phyloP scores from a whole-genome alignment of 2,888 invertebrate genomes.

The Thysanoteuthis rhombus region DNA sequence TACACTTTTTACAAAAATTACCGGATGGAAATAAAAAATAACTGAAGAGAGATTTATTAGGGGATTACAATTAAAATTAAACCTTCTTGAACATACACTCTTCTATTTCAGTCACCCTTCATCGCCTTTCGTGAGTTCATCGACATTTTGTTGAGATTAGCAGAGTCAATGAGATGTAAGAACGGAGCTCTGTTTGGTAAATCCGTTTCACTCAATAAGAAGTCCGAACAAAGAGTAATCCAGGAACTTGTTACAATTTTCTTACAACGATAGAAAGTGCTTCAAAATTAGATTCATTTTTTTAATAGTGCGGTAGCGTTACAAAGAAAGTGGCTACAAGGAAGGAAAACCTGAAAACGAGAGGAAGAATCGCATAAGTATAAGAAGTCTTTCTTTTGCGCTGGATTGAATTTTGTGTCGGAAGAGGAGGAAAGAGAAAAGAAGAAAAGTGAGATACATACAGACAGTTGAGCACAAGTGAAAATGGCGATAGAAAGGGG shows the following conservation, averaged over 20 bases:
- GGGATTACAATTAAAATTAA: no score
- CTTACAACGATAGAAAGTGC: neutral
- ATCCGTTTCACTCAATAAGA: no score
- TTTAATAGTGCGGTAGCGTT: neutral
- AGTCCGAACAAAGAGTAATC: no score
- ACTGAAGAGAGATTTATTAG: no score
- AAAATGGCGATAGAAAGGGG: neutral
- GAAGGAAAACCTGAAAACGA: neutral
- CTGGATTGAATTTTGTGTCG: neutral
- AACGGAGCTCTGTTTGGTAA: no score
- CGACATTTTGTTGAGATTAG: no score
- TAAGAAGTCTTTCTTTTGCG: neutral
- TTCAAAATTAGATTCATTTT: neutral
- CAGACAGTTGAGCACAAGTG: neutral
- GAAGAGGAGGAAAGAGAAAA: neutral
- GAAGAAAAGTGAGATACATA: neutral
- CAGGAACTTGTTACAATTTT: neutral
- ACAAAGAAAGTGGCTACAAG: neutral
- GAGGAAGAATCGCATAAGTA: neutral
- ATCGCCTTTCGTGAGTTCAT: no score
- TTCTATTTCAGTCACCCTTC: no score
- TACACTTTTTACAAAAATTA: no score
- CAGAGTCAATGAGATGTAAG: no score
- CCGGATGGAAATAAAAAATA: no score
- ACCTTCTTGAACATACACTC: no score